A percentile compares a stretch with the other conserved stretches of the same genome.
Conservation (phyloP, 2,797 vertebrate species). For the Phrynocephalus guinanensis region DNA sequence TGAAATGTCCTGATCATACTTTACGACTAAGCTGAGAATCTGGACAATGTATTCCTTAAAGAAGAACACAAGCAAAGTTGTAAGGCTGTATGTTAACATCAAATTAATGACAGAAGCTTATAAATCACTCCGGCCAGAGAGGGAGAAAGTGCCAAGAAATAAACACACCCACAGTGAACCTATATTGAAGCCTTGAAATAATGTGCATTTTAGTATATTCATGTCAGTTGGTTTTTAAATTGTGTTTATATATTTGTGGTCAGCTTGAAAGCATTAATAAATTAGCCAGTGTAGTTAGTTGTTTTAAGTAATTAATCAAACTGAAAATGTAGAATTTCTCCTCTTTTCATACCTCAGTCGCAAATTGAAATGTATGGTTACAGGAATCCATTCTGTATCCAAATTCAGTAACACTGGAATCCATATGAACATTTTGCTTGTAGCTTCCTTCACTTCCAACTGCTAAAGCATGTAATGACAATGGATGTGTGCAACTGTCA, state of each 20-base stretch:
- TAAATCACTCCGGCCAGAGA: constrained; percentile 19
- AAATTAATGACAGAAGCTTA: background rate
- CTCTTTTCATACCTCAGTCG: background rate
- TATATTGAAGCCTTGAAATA: background rate
- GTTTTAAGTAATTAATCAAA: constrained; percentile 20
- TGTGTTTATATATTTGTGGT: constrained; percentile 21
- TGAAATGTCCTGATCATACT: constrained; percentile 15
- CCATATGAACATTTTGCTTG: background rate
- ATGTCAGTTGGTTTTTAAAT: constrained; percentile 18
- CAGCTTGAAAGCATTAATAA: constrained; percentile 19
- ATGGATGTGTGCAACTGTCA: background rate
- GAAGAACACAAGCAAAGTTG: constrained; percentile 3
- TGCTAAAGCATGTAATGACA: background rate
- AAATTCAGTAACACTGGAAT: background rate
- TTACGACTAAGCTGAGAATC: background rate
- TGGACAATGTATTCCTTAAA: constrained; percentile 18
- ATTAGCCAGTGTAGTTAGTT: constrained; percentile 20
- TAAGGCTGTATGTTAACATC: constrained; percentile 8
- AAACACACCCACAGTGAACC: constrained; percentile 5
- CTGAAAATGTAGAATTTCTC: background rate
- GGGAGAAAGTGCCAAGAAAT: background rate
- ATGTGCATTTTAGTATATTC: constrained; percentile 12
- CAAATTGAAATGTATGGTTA: background rate
- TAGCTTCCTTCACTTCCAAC: background rate
- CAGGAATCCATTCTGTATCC: background rate